Base-by-base conservation (phyloP, 2,888 invertebrate genomes). In the Liposcelis brunnea region DNA sequence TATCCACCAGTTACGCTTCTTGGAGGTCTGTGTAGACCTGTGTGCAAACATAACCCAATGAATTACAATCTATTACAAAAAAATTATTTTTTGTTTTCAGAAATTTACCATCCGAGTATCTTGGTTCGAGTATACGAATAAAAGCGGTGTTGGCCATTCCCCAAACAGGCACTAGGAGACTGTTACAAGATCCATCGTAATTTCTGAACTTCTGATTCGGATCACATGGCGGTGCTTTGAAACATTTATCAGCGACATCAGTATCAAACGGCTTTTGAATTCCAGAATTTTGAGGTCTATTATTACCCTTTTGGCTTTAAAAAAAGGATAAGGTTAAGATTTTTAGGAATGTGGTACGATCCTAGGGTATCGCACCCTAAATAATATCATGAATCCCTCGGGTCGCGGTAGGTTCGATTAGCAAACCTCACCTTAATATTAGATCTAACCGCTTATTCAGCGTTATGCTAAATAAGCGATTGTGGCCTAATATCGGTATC, bases 171-270 rank as follows among this genome's bases (percentile, higher is more conserved):
- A 82, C 74, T 48, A 73, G 67, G 42, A 84, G 63, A 62, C 98
- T 97, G 62, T 98, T 98, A 60, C 98, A 98, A 1, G 89, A 78
- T 0, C 97, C 97, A 60, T 97, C 95, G 49, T 81, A 72, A 1
- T 83, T 72, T 37, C 84, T 69, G 61, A 89, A 93, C 32, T 50
- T 50, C 8, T 49, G 44, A 7, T 45, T 46, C 2, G 44, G 44
- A 32, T 64, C 61, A 49, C 74, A 72, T 12, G 71, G 64, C 1
- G 86, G 69, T 50, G 84, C 63, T 2, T 68, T 62, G 0, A 40
- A 40, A 18, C 40, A 40, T 35, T 35, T 5, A 35, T 35, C 35
- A 15, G 35, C 35, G 4, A 35, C 10, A 10, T 35, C 16, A 6
- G 35, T 4, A 26, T 26, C 8, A 8, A 8, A 4, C 8, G 26